Evolutionary conservation across 2,888 invertebrate genomes (phyloP), one percentile per base, ranked within the genome.

Genomic region (Drosophila borborema): DNA sequence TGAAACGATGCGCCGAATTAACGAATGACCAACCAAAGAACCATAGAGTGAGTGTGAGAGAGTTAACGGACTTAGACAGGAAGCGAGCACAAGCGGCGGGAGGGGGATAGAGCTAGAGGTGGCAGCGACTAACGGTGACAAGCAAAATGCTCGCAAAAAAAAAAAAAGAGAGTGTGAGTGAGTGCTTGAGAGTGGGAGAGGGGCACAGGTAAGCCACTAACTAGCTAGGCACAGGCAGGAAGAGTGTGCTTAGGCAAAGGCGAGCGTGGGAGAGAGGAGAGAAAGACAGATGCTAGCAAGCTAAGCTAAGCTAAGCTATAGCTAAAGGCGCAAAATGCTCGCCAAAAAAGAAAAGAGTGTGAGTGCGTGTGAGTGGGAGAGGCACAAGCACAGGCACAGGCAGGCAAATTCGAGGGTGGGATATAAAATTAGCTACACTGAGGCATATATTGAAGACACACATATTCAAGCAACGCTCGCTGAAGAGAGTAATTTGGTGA

Each of bases 1-100:
- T 81, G 81, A 84, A 84, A 77, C 83, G 86, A 80, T 77, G 54
- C 77, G 75, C 23, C 66, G 61, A 68, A 74, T 61, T 64, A 66
- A 34, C 66, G 36, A 67, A 73, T 77, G 68, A 65, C 64, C 62
- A 64, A 82, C 60, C 28, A 60, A 36, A 63, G 64, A 53, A 43
- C 48, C 43, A 64, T 40, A 66, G 34, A 16, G 23, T 3, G 23
- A 16, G 23, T 1, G 36, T 8, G 51, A 5, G 55, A 18, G 23
- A 36, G 31, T 43, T 34, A 20, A 40, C 1, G n/a, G 18, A 4
- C 12, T 7, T 1, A 34, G 53, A 8, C 46, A 23, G 16, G 16
- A n/a, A 49, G n/a, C 6, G 34, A 9, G 34, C 1, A 2, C 49
- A 18, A n/a, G 31, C 12, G n/a, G 49, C 6, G 34, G 12, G n/a